These are phyloP conservation scores for Clepsis dumicolana DNA, from an alignment of 2,888 invertebrate genomes.

Conservation along the genomic window DNA sequence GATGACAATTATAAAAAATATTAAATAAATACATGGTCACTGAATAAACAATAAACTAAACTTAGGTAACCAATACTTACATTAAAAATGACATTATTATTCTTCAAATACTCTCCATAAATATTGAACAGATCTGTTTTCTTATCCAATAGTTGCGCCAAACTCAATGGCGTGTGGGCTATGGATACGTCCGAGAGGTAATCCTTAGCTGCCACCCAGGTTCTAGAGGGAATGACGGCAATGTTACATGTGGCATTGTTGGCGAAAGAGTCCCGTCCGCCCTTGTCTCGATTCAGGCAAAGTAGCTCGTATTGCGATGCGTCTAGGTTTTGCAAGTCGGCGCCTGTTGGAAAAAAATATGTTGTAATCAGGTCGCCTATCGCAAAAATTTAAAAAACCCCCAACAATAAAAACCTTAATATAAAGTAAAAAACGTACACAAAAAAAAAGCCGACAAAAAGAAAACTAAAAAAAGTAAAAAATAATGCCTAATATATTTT, in stretches of 20 bases:
- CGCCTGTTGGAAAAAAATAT: slow-evolving; percentile 70
- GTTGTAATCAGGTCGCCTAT: background rate
- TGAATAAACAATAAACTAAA: background rate
- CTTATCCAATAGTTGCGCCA: slow-evolving; percentile 83
- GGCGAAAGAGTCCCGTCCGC: slow-evolving; percentile 82
- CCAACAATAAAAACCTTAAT: too few relatives aligned
- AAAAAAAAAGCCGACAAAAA: too few relatives aligned
- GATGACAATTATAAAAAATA: too few relatives aligned
- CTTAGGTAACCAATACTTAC: slow-evolving; percentile 60
- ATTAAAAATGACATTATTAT: slow-evolving; percentile 80
- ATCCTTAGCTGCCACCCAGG: slow-evolving; percentile 80
- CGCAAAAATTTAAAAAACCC: too few relatives aligned
- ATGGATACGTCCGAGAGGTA: slow-evolving; percentile 87
- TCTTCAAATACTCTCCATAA: slow-evolving; percentile 87
- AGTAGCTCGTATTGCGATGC: slow-evolving; percentile 86
- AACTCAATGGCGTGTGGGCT: slow-evolving; percentile 87
- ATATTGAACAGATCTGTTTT: slow-evolving; percentile 88
- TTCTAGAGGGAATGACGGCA: slow-evolving; percentile 87
- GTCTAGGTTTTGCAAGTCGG: slow-evolving; percentile 85
- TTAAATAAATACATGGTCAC: too few relatives aligned
- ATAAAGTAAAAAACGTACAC: too few relatives aligned
- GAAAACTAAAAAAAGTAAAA: too few relatives aligned
- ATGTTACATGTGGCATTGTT: slow-evolving; percentile 87
- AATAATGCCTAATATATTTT: too few relatives aligned
- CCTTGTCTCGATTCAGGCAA: slow-evolving; percentile 84